phyloP scores from a whole-genome alignment of 1,140 invertebrate genomes.

The Pseudomyrmex concolor region DNA sequence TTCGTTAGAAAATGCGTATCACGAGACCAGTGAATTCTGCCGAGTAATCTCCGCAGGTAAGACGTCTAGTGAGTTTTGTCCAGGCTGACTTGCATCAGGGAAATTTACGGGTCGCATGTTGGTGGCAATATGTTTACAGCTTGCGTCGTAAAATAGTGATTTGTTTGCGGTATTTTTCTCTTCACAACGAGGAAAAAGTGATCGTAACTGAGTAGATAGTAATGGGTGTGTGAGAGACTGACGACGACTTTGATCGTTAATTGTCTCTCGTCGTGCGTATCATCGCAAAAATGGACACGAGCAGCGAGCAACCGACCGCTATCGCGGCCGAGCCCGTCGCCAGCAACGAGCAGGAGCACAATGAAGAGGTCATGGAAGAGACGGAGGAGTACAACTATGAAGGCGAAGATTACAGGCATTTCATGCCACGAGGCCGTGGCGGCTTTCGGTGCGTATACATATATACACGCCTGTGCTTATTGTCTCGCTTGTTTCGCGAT shows the following conservation, averaged over 20 bases:
- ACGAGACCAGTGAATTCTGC: too few species aligned
- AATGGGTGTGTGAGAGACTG: constrained; percentile 64
- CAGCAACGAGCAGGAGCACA: constrained; percentile 80
- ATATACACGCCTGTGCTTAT: too few species aligned
- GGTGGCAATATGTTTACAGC: constrained; percentile 73
- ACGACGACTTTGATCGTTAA: background rate
- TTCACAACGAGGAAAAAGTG: background rate
- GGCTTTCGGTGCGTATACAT: constrained; percentile 80
- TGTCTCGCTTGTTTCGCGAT: background rate
- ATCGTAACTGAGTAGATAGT: constrained; percentile 4
- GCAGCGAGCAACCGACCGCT: constrained; percentile 70
- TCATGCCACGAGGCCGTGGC: constrained; percentile 81
- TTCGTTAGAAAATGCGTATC: too few species aligned
- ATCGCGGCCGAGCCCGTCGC: constrained; percentile 53
- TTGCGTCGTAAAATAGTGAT: constrained; percentile 73
- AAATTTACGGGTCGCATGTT: constrained; percentile 41
- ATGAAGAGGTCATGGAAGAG: constrained; percentile 80
- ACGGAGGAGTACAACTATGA: constrained; percentile 82
- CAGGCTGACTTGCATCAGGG: constrained; percentile 41
- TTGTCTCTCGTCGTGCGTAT: background rate
- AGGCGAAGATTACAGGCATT: constrained; percentile 83
- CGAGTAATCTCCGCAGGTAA: too few species aligned
- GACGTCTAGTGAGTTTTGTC: too few species aligned
- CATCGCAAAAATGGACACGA: constrained; percentile 74
- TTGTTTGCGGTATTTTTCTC: constrained; percentile 74